Conservation (phyloP, 2,888 invertebrate genomes). For the Spodoptera littoralis region DNA sequence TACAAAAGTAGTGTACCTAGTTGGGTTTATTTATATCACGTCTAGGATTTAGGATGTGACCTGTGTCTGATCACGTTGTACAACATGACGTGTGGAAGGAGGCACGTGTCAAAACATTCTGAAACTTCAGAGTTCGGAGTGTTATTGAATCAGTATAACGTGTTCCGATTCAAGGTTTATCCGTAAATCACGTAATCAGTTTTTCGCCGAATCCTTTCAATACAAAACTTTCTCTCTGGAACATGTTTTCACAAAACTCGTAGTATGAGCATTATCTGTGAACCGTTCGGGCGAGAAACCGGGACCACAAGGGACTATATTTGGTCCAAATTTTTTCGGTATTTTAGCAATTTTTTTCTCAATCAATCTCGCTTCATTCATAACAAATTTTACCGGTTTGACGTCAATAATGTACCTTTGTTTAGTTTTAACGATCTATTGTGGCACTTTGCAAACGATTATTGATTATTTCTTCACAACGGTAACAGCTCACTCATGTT, state of each 20-base stretch:
- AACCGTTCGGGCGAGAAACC: neutral
- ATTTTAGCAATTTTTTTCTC: conserved; percentile 1
- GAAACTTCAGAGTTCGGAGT: conserved; percentile 7
- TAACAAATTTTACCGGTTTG: conserved; percentile 19
- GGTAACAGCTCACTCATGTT: conserved; percentile 29
- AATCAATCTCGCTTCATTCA: conserved; percentile 4
- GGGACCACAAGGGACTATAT: conserved; percentile 13
- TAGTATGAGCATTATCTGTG: neutral
- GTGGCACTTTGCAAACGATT: conserved; percentile 38
- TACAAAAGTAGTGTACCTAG: too few relatives aligned
- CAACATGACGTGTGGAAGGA: conserved; percentile 9
- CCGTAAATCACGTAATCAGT: conserved; percentile 4
- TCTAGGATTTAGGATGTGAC: conserved; percentile 12
- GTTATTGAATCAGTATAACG: conserved; percentile 8
- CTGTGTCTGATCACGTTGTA: conserved; percentile 24
- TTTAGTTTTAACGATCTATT: conserved; percentile 51
- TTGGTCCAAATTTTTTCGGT: conserved; percentile 3
- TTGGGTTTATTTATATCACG: conserved; percentile 5
- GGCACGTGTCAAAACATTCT: conserved; percentile 14
- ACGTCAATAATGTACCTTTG: conserved; percentile 32
- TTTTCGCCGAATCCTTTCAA: conserved; percentile 9
- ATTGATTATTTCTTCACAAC: conserved; percentile 32
- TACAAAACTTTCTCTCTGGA: conserved; percentile 3
- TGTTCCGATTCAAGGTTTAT: conserved; percentile 8
- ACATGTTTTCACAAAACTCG: conserved; percentile 7